Percentiles rank a stretch among this genome's conserved stretches.
phyloP scores from a whole-genome alignment of 2,888 invertebrate species.

The Macrophya annulata region DNA sequence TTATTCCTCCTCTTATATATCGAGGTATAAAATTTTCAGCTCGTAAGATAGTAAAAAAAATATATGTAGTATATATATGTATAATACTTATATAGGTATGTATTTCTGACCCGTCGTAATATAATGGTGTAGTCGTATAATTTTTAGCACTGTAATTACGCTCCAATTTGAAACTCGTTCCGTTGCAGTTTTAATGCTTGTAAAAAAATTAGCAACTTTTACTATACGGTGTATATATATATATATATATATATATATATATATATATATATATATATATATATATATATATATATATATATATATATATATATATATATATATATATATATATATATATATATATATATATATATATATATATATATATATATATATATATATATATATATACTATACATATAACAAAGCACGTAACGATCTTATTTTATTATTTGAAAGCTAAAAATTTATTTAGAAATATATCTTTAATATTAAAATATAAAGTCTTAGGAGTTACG shows the following conservation, averaged over 20 bases:
- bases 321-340: too few relatives aligned
- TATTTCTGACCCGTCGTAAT: constrained; percentile 35
- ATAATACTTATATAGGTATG: too few relatives aligned
- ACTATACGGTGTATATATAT: too few relatives aligned
- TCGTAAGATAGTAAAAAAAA: constrained; percentile 15
- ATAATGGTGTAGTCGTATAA: constrained; percentile 35
- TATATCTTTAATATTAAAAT: not conserved
- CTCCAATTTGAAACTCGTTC: constrained; percentile 42
- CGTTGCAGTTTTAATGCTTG: not conserved
- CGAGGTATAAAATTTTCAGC: constrained; percentile 9
- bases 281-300: too few relatives aligned
- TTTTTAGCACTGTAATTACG: constrained; percentile 49
- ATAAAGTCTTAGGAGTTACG: not conserved
- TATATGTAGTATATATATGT: not conserved
- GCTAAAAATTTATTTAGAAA: constrained; percentile 15
- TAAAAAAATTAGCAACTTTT: constrained; percentile 37
- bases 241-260: too few relatives aligned
- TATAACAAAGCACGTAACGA: constrained; percentile 1
- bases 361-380: too few relatives aligned
- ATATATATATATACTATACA: too few relatives aligned
- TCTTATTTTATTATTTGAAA: constrained; percentile 15
- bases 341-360: too few relatives aligned
- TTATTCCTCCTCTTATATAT: not conserved
- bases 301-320: too few relatives aligned
- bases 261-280: too few relatives aligned